Base-by-base conservation (phyloP, 2,888 invertebrate species). In the Drosophila birchii region DNA sequence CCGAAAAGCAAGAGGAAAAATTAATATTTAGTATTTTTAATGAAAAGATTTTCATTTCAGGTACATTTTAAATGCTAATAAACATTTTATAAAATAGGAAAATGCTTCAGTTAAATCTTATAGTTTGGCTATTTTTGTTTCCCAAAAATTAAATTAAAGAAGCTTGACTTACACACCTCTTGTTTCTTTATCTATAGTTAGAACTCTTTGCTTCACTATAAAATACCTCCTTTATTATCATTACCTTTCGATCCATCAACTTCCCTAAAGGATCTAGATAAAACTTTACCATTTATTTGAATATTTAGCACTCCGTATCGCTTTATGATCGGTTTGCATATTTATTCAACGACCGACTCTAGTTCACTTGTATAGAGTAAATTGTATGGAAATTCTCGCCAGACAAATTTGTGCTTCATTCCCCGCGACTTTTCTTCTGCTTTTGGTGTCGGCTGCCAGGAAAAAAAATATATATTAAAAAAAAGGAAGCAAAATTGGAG, bases 361-460 rank as follows among this genome's bases (percentile, higher is more conserved):
- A 74, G 53, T 57, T 39, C 44, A 47, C 56, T 57, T 39, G 45
- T 29, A 57, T 43, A 72, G 72, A 56, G 56, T 74, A 72, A 74
- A 57, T 45, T 53, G 53, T 54, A 64, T 74, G 53, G 53, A 71
- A 69, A 74, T 80, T 78, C 75, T 41, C 12, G 53, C 72, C 76
- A 82, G 80, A 86, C 83, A 79, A 68, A 47, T 23, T 55, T 26
- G 29, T 51, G 12, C 29, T 36, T 18, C 61, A 29, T 36, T 36
- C 20, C 29, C 18, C 20, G 54, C 54, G 34, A 66, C 32, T 59
- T 58, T 38, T 58, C 64, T 51, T 32, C 51, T 47, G 54, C 59
- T 59, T 57, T 54, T 36, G 69, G 14, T 78, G 76, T 83, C 73
- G 76, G 64, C 73, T 66, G 60, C 43, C 71, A 62, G 67, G 70